These are phyloP conservation scores for Turritopsis rubra DNA, from an alignment of 30 jellyfish, hydroid and myxozoan species.

Conservation along the genomic window DNA sequence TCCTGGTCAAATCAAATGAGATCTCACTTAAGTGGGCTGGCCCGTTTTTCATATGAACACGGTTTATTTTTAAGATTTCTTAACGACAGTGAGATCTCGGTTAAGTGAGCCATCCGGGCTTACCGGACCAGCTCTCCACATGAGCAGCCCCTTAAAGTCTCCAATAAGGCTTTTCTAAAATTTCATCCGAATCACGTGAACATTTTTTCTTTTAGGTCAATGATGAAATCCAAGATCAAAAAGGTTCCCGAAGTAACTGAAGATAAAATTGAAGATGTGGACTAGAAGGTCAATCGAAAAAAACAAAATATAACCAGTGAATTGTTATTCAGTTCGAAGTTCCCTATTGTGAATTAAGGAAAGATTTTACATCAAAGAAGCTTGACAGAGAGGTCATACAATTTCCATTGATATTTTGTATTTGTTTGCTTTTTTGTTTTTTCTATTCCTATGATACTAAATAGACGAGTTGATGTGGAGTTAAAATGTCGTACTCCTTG, in stretches of 20 bases:
- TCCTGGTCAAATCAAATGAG: neutral
- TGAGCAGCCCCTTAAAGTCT: neutral
- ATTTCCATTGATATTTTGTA: too few species aligned
- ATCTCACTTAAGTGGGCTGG: neutral
- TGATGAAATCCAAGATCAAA: conserved; percentile 1
- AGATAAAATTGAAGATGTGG: neutral
- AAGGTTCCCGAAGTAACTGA: neutral
- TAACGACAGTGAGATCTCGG: neutral
- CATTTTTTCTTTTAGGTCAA: neutral
- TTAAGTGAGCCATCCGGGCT: neutral
- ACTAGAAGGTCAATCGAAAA: neutral
- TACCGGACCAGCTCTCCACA: neutral
- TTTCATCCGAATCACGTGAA: neutral
- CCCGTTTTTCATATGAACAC: neutral
- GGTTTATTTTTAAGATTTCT: neutral
- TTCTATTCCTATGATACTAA: too few species aligned
- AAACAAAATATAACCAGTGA: too few species aligned
- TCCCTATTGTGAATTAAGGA: too few species aligned
- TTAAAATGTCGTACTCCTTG: too few species aligned
- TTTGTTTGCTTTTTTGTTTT: too few species aligned
- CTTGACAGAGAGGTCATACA: too few species aligned
- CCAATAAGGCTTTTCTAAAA: neutral
- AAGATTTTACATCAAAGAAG: too few species aligned
- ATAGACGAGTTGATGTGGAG: too few species aligned
- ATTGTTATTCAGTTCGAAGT: too few species aligned